Percentiles rank a stretch among this genome's conserved stretches.
phyloP scores from a whole-genome alignment of 2,888 invertebrate genomes.

The Tiliacea aurago region DNA sequence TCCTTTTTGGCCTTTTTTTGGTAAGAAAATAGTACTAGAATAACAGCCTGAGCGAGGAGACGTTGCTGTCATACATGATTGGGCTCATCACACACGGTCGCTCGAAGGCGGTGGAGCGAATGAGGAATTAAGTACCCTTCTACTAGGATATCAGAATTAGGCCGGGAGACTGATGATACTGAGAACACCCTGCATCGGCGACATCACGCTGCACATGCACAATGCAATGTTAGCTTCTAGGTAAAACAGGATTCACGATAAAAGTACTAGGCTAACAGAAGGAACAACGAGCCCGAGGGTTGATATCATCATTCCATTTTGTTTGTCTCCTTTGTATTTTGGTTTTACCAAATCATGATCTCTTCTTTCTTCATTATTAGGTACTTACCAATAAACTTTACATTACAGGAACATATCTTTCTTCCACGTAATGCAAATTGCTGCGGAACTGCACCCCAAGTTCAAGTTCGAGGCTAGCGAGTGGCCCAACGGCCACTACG shows the following conservation, averaged over 20 bases:
- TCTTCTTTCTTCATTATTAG: not conserved
- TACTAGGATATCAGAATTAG: too few relatives aligned
- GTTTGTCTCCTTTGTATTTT: not conserved
- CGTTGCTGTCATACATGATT: too few relatives aligned
- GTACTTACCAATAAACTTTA: not conserved
- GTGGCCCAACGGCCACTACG: constrained; percentile 98
- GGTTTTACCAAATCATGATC: not conserved
- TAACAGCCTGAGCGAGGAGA: too few relatives aligned
- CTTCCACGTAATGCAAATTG: constrained; percentile 95
- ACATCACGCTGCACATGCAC: not conserved
- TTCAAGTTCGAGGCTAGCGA: constrained; percentile 95
- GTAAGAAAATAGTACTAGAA: too few relatives aligned
- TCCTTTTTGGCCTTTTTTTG: too few relatives aligned
- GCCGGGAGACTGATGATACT: too few relatives aligned
- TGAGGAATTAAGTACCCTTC: too few relatives aligned
- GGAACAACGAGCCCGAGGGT: not conserved
- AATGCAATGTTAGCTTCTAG: too few relatives aligned
- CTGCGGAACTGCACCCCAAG: constrained; percentile 94
- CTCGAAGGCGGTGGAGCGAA: too few relatives aligned
- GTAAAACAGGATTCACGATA: not conserved
- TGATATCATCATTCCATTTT: not conserved
- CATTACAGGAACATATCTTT: constrained; percentile 91
- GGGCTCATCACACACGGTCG: too few relatives aligned
- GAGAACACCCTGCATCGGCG: too few relatives aligned
- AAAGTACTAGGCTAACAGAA: constrained; percentile 6